A percentile compares a stretch with the other conserved stretches of the same genome.
Evolutionary conservation across 2,888 invertebrate species (phyloP).

Genomic region (Poecilobothrus nobilitatus): DNA sequence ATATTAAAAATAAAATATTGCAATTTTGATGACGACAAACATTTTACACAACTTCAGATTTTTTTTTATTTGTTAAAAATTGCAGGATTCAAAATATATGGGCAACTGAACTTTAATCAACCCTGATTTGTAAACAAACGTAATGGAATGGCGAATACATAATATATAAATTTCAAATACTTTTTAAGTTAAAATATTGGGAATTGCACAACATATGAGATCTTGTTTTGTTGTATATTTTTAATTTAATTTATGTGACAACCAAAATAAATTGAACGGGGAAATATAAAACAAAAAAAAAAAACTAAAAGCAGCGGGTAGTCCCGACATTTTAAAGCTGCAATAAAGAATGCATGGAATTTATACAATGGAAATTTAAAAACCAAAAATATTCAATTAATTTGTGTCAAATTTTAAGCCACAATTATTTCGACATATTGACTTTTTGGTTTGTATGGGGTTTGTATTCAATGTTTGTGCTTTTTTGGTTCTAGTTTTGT

Average conservation of each 20-base stretch:
- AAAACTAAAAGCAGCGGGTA: too few species aligned
- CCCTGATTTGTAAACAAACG: too few species aligned
- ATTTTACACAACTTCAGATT: too few species aligned
- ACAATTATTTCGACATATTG: not conserved
- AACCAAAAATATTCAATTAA: constrained; percentile 6
- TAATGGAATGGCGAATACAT: too few species aligned
- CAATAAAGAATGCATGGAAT: not conserved
- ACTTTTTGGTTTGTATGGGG: not conserved
- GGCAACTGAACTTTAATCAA: not conserved
- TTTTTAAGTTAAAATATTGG: too few species aligned
- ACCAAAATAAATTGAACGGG: not conserved
- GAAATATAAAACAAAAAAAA: too few species aligned
- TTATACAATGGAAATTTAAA: not conserved
- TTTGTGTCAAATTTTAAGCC: not conserved
- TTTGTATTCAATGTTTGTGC: too few species aligned
- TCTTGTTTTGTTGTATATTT: not conserved
- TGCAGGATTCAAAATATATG: not conserved
- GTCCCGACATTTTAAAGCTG: not conserved
- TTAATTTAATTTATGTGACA: not conserved
- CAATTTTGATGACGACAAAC: too few species aligned
- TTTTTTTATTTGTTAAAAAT: too few species aligned
- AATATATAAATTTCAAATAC: too few species aligned
- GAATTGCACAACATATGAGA: not conserved
- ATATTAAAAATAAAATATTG: too few species aligned
- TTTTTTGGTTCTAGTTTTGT: too few species aligned